Evolutionary conservation across 2,888 invertebrate species (phyloP).

Genomic region (Sesamia inferens): DNA sequence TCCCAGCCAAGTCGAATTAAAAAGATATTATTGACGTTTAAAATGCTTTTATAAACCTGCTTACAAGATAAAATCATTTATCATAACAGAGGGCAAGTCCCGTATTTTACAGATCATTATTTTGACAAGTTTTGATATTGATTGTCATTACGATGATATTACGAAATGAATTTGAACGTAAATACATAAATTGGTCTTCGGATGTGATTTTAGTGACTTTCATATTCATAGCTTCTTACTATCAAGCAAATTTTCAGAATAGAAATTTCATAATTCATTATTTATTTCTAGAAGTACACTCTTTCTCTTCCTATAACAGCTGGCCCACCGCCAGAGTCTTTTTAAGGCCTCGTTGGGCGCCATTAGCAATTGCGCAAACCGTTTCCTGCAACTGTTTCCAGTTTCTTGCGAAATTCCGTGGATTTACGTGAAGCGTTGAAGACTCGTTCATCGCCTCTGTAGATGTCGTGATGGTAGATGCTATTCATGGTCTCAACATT

Average conservation of each 20-base stretch:
- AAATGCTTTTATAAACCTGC: too few species aligned
- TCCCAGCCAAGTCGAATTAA: too few species aligned
- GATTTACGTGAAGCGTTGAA: background rate
- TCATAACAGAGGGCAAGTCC: too few species aligned
- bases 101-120: too few species aligned
- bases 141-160: background rate
- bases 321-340: conserved; percentile 38
- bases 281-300: background rate
- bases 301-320: conserved; percentile 2
- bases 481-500: background rate
- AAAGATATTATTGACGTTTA: too few species aligned
- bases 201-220: background rate
- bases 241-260: background rate
- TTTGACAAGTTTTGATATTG: too few species aligned
- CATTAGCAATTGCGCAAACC: conserved; percentile 41
- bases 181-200: background rate
- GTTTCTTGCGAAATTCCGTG: conserved; percentile 37
- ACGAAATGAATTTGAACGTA: background rate
- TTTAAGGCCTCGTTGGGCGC: conserved; percentile 23
- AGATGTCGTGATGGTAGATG: background rate
- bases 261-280: background rate
- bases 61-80: too few species aligned
- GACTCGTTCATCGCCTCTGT: background rate
- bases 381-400: conserved; percentile 19
- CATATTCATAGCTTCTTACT: background rate